Evolutionary conservation across 2,113 vertebrate species (phyloP), one percentile per base, ranked within the genome.

Genomic region (Cromileptes altivelis): DNA sequence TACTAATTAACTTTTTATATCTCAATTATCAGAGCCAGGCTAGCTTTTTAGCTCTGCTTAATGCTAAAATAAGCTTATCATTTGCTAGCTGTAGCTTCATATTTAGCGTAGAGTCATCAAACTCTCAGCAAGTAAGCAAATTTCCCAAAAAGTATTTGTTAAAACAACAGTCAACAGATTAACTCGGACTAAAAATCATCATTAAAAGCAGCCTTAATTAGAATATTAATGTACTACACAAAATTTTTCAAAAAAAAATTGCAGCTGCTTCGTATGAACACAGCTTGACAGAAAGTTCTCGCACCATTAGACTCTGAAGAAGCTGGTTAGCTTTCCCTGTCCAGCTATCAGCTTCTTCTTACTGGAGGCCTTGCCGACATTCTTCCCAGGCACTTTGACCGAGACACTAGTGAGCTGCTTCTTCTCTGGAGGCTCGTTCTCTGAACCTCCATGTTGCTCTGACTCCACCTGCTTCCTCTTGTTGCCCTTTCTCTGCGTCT

Each of bases 281-380:
- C 2, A 4, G 23, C 55, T 67, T 64, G 27, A 37, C 27, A 40
- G 17, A 21, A 64, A 69, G 68, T 70, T 55, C n/a, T 69, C 42
- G 30, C 49, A 56, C 76, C 82, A 45, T 95, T 93, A 99, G 0
- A 98, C 53, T 70, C 94, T 93, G 93, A 99, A 98, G 93, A 97
- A 99, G 52, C 91, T 91, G 70, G 97, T 98, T 40, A 99, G 87
- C 82, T 96, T 99, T 64, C 95, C 87, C 87, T 99, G 98, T 73
- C 98, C 98, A 47, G 93, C 84, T 69, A 99, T 97, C 85, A 98
- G 81, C 78, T 96, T 97, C 89, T 92, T 93, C 88, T 95, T 97
- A 72, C 71, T 75, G 50, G 88, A 64, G 62, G 85, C 70, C 90
- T 93, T 97, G 73, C 21, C 80, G 56, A 27, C 87, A 33, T 67